Base-by-base conservation (phyloP, 2,888 invertebrate genomes). In the Agonopterix heracliana region DNA sequence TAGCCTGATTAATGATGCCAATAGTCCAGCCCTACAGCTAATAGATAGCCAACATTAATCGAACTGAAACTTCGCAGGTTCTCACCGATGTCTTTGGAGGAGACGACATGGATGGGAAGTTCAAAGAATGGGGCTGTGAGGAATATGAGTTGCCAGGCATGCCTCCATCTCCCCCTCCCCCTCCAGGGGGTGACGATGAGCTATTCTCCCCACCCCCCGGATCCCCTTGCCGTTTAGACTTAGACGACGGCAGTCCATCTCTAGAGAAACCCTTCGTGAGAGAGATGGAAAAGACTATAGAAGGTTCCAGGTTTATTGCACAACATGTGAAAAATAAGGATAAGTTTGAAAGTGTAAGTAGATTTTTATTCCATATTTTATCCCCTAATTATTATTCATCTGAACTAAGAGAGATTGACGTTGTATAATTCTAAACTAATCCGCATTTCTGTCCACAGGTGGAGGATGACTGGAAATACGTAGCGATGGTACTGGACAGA, bases 391-490 rank as follows among this genome's bases (percentile, higher is more conserved):
- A n/a, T 42, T 26, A n/a, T n/a, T n/a, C n/a, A n/a, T n/a, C n/a
- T n/a, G n/a, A n/a, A 26, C 26, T 5, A 2, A 5, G 7, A 26
- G 26, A 26, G 7, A 26, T 26, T 1, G 26, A 26, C 5, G 1
- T 5, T 7, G 1, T 7, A 5, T n/a, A 26, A 26, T 26, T 26
- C 26, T 7, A 26, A 26, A 26, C 3, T 26, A 26, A 26, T 26
- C 26, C n/a, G 5, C 38, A 44, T 50, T 48, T 49, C 48, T 73
- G 3, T 26, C 26, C 81, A 2, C 85, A 96, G 96, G 96, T 97
- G 70, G 96, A 95, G 82, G 97, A 98, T 87, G 98, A 98, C 88
- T 98, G 98, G 98, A 98, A 98, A 82, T 98, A 97, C 90, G 97
- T 98, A 52, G 93, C 93, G 50, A 96, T 98, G 97, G 98, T 98